Evolutionary conservation across 2,888 invertebrate species (phyloP).

Genomic region (Microctonus aethiopoides): DNA sequence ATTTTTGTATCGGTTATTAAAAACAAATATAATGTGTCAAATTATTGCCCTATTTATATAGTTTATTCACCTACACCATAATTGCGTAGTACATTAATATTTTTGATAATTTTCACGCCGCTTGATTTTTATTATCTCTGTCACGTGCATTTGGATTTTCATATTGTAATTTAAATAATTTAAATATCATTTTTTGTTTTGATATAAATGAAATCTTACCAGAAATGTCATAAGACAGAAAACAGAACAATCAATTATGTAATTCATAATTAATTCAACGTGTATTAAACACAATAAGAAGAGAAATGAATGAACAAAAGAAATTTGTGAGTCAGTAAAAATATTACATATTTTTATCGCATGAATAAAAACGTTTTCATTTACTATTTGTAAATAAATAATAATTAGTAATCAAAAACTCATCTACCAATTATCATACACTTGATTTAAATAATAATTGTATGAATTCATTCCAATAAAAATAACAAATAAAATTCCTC

Average conservation of each 20-base stretch:
- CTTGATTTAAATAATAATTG: constrained; percentile 34
- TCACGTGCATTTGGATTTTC: not conserved
- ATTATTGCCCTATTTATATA: constrained; percentile 1
- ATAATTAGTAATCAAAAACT: not conserved
- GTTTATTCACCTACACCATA: not conserved
- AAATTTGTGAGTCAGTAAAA: too few species aligned
- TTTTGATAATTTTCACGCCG: not conserved
- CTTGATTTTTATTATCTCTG: not conserved
- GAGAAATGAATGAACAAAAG: not conserved
- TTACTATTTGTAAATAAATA: constrained; percentile 2
- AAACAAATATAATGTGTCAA: constrained; percentile 40
- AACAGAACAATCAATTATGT: too few species aligned
- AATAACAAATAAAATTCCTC: too few species aligned
- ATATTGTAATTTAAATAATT: not conserved
- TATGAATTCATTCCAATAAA: constrained; percentile 59
- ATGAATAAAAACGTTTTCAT: not conserved
- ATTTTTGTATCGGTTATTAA: constrained; percentile 57
- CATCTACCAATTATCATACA: not conserved
- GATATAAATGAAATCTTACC: not conserved
- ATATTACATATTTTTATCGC: constrained; percentile 8
- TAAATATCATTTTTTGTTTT: not conserved
- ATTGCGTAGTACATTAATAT: not conserved
- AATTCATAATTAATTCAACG: too few species aligned
- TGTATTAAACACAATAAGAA: too few species aligned
- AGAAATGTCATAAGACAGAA: not conserved